Evolutionary conservation across 37 sponge, comb jelly and placozoan species (phyloP).

Genomic region (Crambe crambe): DNA sequence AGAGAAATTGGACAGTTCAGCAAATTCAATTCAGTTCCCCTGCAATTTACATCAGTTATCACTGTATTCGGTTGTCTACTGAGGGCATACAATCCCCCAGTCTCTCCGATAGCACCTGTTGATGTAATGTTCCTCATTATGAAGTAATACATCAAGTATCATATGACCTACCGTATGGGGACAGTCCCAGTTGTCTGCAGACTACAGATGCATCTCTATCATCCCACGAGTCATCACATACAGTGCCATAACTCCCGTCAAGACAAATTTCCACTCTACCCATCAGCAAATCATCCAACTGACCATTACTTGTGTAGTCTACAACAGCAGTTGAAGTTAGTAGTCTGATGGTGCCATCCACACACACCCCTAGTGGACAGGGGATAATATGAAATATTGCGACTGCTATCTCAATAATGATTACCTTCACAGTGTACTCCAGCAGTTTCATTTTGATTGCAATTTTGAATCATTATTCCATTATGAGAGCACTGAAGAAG

Average conservation of each 20-base stretch:
- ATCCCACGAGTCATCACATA: conserved; percentile 37
- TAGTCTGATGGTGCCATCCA: conserved; percentile 22
- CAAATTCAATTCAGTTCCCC: background rate
- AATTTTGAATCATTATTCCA: background rate
- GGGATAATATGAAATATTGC: background rate
- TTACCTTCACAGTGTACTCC: conserved; percentile 13
- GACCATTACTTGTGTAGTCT: background rate
- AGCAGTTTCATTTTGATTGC: background rate
- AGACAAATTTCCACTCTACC: conserved; percentile 16
- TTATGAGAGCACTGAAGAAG: background rate
- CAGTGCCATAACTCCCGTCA: background rate
- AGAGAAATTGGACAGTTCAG: background rate
- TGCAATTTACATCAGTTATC: background rate
- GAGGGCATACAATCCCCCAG: background rate
- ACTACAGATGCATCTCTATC: conserved; percentile 44
- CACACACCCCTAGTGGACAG: background rate
- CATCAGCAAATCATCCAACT: background rate
- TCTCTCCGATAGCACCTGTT: background rate
- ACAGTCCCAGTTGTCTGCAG: conserved; percentile 42
- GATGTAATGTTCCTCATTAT: background rate
- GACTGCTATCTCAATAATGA: no score
- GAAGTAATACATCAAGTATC: background rate
- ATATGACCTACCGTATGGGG: conserved; percentile 23
- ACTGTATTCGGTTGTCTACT: background rate
- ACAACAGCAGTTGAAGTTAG: background rate